Evolutionary conservation across 1,140 invertebrate genomes (phyloP), one percentile per base, ranked within the genome.

Genomic region (Drosophila rhopaloa): DNA sequence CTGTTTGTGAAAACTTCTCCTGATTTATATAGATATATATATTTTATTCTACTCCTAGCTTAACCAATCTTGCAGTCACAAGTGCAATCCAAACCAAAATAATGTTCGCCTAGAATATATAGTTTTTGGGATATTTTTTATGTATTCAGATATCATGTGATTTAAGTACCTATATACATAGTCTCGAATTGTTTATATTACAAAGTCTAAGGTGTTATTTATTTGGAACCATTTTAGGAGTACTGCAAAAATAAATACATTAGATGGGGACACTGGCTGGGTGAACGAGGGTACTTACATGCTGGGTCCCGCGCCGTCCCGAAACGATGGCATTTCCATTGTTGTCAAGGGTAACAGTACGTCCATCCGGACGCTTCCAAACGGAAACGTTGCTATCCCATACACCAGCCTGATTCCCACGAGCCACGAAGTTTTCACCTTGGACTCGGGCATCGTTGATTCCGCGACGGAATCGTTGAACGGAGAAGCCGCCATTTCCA

Each of bases 361-460:
- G 81, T 19, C 81, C 81, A 43, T 84, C 81, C 0, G 76, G 76
- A 19, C 81, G 81, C 14, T 73, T 84, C 81, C 81, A 84, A 24
- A 84, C 47, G 0, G 81, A 84, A 2, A 84, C 81, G 8, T 63
- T 27, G 1, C 54, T 1, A 11, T 85, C 63, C 81, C 81, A 84
- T 0, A 76, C 37, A 0, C 81, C 81, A 13, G 81, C 81, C 19
- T 84, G 81, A 50, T 85, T 40, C 0, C 14, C 66, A 32, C 81
- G 81, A 1, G 81, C 81, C 38, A 84, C 81, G 56, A 83, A 83
- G 35, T 83, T 83, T 0, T 80, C 50, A 7, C 81, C 81, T 37
- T 80, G 76, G 14, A 83, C 81, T 9, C 81, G 47, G 1, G 55
- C 65, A 65, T 66, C 62, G 35, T 66, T 66, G 24, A 66, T 40